Evolutionary conservation across 2,113 vertebrate species (phyloP).

Genomic region (Anguilla rostrata): DNA sequence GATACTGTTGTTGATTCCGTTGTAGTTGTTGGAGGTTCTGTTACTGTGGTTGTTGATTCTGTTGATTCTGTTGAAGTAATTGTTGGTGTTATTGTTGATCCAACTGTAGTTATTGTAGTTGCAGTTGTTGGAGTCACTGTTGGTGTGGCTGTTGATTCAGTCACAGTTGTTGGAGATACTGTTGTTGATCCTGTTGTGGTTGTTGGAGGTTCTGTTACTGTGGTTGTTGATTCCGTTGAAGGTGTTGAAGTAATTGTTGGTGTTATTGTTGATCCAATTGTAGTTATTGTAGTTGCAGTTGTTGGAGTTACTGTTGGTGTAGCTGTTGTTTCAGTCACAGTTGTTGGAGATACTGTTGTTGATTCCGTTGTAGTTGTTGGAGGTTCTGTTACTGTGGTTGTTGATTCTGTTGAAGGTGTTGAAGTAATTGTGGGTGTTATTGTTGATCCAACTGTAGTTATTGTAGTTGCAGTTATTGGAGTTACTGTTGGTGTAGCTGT

Average conservation of each 20-base stretch:
- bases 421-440: no score
- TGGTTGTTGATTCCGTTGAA: neutral
- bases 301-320: neutral
- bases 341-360: neutral
- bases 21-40: neutral
- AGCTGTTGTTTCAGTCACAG: neutral
- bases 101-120: no score
- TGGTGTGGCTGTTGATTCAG: no score
- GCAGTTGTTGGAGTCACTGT: neutral
- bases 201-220: no score
- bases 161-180: neutral
- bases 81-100: neutral
- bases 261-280: neutral
- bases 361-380: neutral
- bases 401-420: no score
- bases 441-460: no score
- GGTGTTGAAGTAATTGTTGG: neutral
- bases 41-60: neutral
- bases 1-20: no score
- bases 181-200: no score
- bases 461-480: no score
- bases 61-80: neutral
- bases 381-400: no score
- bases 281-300: neutral
- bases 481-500: neutral